phyloP scores from a whole-genome alignment of 2,888 invertebrate species.

The Machimus atricapillus region DNA sequence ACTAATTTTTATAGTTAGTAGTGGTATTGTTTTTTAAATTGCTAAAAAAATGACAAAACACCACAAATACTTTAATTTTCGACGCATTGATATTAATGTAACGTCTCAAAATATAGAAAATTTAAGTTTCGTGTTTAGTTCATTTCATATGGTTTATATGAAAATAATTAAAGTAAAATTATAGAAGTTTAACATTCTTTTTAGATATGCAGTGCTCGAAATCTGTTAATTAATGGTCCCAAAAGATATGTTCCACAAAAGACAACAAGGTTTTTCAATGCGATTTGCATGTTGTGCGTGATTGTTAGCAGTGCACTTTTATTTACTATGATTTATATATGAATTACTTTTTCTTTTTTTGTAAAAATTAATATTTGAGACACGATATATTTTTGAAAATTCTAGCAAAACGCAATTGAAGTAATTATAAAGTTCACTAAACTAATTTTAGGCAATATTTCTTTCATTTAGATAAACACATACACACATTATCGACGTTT shows the following conservation, averaged over 20 bases:
- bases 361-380: not conserved
- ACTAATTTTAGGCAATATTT: not conserved
- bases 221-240: not conserved
- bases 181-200: too few species aligned
- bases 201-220: too few species aligned
- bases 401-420: not conserved
- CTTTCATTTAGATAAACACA: not conserved
- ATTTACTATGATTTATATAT: not conserved
- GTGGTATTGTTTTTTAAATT: too few species aligned
- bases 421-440: not conserved
- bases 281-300: not conserved
- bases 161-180: too few species aligned
- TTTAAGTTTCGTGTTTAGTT: too few species aligned
- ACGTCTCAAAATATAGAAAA: too few species aligned
- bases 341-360: too few species aligned
- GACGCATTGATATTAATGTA: too few species aligned
- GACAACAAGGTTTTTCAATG: not conserved
- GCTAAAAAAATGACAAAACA: too few species aligned
- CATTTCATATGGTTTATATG: too few species aligned
- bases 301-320: not conserved
- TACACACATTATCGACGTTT: not conserved
- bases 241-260: not conserved
- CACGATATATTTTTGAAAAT: not conserved
- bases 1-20: too few species aligned
- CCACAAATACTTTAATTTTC: too few species aligned